Conservation (phyloP, 2,888 invertebrate species). For the Eudemis profundana region DNA sequence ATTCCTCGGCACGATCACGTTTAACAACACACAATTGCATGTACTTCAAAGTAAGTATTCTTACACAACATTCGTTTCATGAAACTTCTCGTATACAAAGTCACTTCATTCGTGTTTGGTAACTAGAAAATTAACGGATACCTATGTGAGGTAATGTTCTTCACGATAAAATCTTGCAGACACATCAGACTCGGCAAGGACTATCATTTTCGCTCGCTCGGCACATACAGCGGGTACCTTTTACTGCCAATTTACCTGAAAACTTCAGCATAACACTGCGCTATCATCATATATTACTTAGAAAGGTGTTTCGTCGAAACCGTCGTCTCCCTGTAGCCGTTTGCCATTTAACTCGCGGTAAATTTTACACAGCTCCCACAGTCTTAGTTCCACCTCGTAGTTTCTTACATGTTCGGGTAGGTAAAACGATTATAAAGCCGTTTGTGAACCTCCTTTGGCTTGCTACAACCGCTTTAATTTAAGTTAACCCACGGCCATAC, state of each 20-base stretch:
- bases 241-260: slow-evolving; percentile 43
- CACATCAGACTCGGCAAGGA: slow-evolving; percentile 37
- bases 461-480: slow-evolving; percentile 68
- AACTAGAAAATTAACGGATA: slow-evolving; percentile 27
- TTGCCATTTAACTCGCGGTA: slow-evolving; percentile 43
- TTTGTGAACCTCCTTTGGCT: slow-evolving; percentile 48
- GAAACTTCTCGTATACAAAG: not conserved
- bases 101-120: slow-evolving; percentile 4
- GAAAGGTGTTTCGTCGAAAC: slow-evolving; percentile 43
- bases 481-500: slow-evolving; percentile 65
- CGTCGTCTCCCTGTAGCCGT: slow-evolving; percentile 37
- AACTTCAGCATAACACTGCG: slow-evolving; percentile 41
- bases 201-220: slow-evolving; percentile 34
- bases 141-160: slow-evolving; percentile 19
- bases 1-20: slow-evolving; percentile 11
- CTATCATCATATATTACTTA: slow-evolving; percentile 45
- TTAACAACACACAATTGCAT: slow-evolving; percentile 2
- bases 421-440: slow-evolving; percentile 45
- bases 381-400: slow-evolving; percentile 39
- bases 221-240: slow-evolving; percentile 30
- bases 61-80: not conserved
- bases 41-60: slow-evolving; percentile 2
- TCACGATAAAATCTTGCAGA: slow-evolving; percentile 40
- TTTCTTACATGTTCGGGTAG: slow-evolving; percentile 44
- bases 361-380: slow-evolving; percentile 38